phyloP scores from a whole-genome alignment of 2,888 invertebrate genomes.

The Entomobrya proxima region DNA sequence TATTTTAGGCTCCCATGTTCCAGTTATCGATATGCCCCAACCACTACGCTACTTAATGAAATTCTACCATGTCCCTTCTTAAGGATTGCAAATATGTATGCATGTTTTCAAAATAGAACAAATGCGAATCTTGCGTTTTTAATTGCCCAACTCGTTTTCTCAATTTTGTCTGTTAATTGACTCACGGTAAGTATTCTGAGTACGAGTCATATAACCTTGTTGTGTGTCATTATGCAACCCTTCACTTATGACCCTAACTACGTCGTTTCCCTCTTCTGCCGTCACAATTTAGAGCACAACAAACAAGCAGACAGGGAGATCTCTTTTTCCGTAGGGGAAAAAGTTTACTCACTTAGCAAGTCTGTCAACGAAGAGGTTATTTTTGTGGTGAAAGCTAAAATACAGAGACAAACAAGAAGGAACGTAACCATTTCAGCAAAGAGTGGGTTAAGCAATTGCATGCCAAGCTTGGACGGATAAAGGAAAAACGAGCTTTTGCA shows the following conservation, averaged over 20 bases:
- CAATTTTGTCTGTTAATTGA: conserved; percentile 21
- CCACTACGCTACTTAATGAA: too few relatives aligned
- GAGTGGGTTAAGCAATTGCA: conserved; percentile 45
- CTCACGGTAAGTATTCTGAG: not conserved
- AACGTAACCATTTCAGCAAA: not conserved
- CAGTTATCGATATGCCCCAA: too few relatives aligned
- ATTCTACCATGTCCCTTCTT: not conserved
- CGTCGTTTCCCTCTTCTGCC: not conserved
- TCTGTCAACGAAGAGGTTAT: conserved; percentile 24
- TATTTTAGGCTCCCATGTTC: too few relatives aligned
- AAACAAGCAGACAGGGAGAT: not conserved
- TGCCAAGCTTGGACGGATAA: not conserved
- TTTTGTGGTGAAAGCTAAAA: conserved; percentile 21
- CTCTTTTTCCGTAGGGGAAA: conserved; percentile 13
- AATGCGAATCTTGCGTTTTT: not conserved
- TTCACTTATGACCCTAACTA: conserved; percentile 37
- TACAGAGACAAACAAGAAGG: conserved; percentile 11
- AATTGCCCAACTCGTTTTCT: conserved; percentile 3
- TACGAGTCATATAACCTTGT: too few relatives aligned
- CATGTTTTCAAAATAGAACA: not conserved
- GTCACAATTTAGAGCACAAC: not conserved
- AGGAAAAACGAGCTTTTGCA: not conserved
- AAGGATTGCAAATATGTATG: not conserved
- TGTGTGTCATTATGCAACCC: conserved; percentile 29
- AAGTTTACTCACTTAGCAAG: conserved; percentile 34